Base-by-base conservation (phyloP, 2,888 invertebrate genomes). In the Agrotis ipsilon region DNA sequence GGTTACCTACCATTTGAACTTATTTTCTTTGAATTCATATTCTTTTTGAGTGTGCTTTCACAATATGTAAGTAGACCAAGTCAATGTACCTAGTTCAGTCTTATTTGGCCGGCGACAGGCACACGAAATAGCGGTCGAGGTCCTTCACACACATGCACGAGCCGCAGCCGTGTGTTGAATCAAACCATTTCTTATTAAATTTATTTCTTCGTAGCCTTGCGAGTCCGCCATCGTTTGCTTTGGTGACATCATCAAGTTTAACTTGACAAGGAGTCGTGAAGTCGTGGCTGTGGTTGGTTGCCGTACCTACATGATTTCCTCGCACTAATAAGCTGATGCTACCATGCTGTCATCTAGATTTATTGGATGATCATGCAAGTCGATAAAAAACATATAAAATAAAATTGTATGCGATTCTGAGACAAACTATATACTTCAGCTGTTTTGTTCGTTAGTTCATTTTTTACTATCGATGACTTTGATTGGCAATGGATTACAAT, bases 61-160 rank as follows among this genome's bases (percentile, higher is more conserved):
- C 64, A 83, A 80, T 68, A 63, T 68, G 71, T 74, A 78, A 75
- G 72, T 72, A 67, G 73, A 80, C 66, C 73, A 79, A 75, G 70
- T 80, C 77, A 78, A 76, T 78, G 83, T 70, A 78, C 69, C 72
- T 75, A 83, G 73, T 77, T 72, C 67, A 69, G 72, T 72, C 75
- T 78, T 83, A 87, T 86, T 87, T 87, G 88, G 81, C 81, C 77
- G 85, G 89, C 84, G 88, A 92, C 90, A 88, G 89, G 88, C 89
- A 79, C 81, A 84, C 85, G 86, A 89, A 92, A 93, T 92, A 92
- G 92, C 91, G 93, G 93, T 92, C 93, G 94, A 94, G 93, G 94
- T 91, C 92, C 88, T 91, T 90, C 90, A 90, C 92, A 91, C 88
- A 91, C 90, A 89, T 86, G 86, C 85, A 82, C 72, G 82, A 81